These are phyloP conservation scores for Onychomys leucogaster DNA, from an alignment of 2,797 vertebrate genomes.

Conservation along the genomic window DNA sequence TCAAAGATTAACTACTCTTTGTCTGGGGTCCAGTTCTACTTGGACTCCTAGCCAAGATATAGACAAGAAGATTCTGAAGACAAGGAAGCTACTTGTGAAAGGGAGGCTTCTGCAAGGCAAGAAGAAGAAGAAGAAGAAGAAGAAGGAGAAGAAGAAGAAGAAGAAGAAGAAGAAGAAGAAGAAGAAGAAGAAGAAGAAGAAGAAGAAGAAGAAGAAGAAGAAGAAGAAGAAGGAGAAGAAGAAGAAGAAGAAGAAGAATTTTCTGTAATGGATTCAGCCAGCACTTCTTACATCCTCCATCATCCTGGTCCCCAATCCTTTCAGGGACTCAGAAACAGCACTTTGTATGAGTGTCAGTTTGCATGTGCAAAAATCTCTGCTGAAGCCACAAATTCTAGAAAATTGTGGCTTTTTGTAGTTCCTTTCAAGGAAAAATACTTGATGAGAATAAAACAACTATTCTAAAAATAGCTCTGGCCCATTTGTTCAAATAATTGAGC, in stretches of 20 bases:
- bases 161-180: too few relatives aligned
- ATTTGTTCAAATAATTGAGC: conserved; percentile 62
- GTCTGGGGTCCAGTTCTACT: background rate
- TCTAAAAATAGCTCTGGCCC: conserved; percentile 69
- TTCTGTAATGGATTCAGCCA: conserved; percentile 58
- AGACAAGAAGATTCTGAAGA: conserved; percentile 66
- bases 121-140: too few relatives aligned
- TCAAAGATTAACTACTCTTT: background rate
- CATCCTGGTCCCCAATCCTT: conserved; percentile 47
- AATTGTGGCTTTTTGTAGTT: background rate
- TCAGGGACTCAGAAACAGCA: conserved; percentile 36
- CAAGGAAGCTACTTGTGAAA: conserved; percentile 43
- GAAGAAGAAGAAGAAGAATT: conserved; percentile 10
- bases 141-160: too few relatives aligned
- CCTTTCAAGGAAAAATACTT: conserved; percentile 24
- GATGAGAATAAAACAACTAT: conserved; percentile 56
- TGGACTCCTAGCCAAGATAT: conserved; percentile 56
- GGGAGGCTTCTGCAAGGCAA: background rate
- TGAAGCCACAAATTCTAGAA: conserved; percentile 8
- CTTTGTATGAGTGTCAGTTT: background rate
- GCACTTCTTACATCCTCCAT: background rate
- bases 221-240: too few relatives aligned
- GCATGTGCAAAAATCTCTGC: conserved; percentile 57
- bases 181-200: too few relatives aligned
- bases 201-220: too few relatives aligned